Evolutionary conservation across 1,140 invertebrate species (phyloP), one percentile per base, ranked within the genome.

Genomic region (Stenopsyche tienmushanensis): DNA sequence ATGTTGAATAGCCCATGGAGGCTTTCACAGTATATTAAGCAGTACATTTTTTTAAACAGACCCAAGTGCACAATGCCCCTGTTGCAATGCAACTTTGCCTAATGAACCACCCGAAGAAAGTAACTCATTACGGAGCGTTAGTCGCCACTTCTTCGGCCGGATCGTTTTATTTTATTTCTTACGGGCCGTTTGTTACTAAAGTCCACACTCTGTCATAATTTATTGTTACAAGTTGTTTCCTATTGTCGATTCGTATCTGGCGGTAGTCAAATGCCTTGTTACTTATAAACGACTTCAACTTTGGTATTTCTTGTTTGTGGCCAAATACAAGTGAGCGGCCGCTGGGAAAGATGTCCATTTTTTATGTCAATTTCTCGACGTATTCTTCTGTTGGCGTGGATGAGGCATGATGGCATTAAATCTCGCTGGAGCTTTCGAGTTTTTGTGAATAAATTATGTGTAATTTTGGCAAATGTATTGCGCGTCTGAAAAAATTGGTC

Each of bases 71-170:
- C 49, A 52, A 52, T 52, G 49, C 13, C 49, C 15, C n/a, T 52
- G 49, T 52, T 52, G 49, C 49, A 52, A 52, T 25, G 3, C 49
- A 20, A 13, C 49, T 25, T 34, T 34, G 29, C 29, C 26, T 39
- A 57, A 57, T 39, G 24, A 57, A 21, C 53, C 13, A n/a, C 23
- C 15, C 24, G 21, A 57, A 57, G 53, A 57, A 57, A 57, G 53
- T 39, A n/a, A 29, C 53, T 57, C 53, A 57, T 57, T 57, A 57
- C 25, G n/a, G 23, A 57, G 53, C 53, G 26, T 57, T 57, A 57
- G 53, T 57, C 53, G 53, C 34, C 34, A 57, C 53, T 57, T 57
- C 20, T 17, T 20, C 49, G 23, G 21, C 24, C 24, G 49, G 29
- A 21, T 57, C 44, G 17, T 15, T 20, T 34, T 34, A 34, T 34